Evolutionary conservation across 64 coral and sea anemone species (phyloP).

Genomic region (Pocillopora damicornis): DNA sequence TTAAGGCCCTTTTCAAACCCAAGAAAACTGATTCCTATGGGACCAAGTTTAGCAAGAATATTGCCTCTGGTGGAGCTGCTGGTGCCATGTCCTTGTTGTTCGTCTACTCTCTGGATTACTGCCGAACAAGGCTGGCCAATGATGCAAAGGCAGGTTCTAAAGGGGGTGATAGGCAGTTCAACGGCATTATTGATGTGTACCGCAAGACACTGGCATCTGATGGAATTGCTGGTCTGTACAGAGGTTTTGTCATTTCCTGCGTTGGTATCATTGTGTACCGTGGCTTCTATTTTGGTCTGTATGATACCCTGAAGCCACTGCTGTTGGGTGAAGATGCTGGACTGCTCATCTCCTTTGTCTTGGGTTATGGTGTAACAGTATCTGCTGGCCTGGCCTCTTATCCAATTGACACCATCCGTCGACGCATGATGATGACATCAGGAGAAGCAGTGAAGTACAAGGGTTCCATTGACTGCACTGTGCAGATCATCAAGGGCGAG

Average conservation of each 20-base stretch:
- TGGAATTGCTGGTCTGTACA: slow-evolving; percentile 85
- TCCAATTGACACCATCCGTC: slow-evolving; percentile 96
- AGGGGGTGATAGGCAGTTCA: slow-evolving; percentile 89
- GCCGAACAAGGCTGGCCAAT: slow-evolving; percentile 97
- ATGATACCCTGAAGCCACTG: slow-evolving; percentile 90
- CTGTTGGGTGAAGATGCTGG: slow-evolving; percentile 95
- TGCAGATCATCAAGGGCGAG: slow-evolving; percentile 88
- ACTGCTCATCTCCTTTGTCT: slow-evolving; percentile 75
- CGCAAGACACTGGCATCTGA: slow-evolving; percentile 85
- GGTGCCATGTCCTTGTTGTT: slow-evolving; percentile 96
- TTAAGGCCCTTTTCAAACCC: slow-evolving; percentile 92
- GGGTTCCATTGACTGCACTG: slow-evolving; percentile 88
- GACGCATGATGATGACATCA: slow-evolving; percentile 99
- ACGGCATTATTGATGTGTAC: slow-evolving; percentile 96
- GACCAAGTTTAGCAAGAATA: slow-evolving; percentile 86
- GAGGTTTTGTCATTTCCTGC: slow-evolving; percentile 97
- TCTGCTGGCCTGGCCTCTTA: slow-evolving; percentile 89
- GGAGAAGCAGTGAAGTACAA: slow-evolving; percentile 98
- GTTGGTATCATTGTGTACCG: slow-evolving; percentile 94
- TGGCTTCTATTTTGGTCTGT: slow-evolving; percentile 98
- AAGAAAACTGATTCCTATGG: slow-evolving; percentile 76
- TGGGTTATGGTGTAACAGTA: slow-evolving; percentile 97
- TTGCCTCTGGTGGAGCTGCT: slow-evolving; percentile 90
- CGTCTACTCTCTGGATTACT: slow-evolving; percentile 95
- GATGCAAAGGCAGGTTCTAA: slow-evolving; percentile 87